Base-by-base conservation (phyloP, 2,888 invertebrate genomes). In the Xestia sexstrigata region DNA sequence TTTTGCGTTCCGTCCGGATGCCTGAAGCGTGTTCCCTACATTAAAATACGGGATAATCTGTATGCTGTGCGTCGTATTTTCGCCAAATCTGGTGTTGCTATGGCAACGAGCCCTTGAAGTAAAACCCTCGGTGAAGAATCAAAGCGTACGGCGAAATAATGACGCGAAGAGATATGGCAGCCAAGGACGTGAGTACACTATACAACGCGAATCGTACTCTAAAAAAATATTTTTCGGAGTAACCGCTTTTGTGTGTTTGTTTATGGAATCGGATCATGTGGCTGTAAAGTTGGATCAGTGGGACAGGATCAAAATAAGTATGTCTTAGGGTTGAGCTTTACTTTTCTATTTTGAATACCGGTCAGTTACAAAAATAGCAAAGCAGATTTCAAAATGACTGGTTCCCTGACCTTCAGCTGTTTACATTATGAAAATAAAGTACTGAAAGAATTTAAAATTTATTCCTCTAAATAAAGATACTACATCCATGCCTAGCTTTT, bases 71-170 rank as follows among this genome's bases (percentile, higher is more conserved):
- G 92, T 91, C 92, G 93, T 90, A 93, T 95, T 95, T 93, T 93
- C 93, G 91, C 86, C 89, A 93, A 95, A 95, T 94, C 95, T 90
- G 91, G 90, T 85, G 95, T 96, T 93, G 91, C 91, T 88, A 94
- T 95, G 91, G 79, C 92, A 87, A 93, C 95, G 89, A 89, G 91
- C 93, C 94, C 93, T 94, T 90, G 91, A 92, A 90, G 87, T 87
- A 88, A 81, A 91, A 90, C 92, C 94, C 91, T 76, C 84, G 89
- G 88, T 82, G 87, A 90, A 91, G 91, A 93, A 93, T 93, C 94
- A 93, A 91, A 92, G 93, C 92, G 91, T 90, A 92, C 93, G 91
- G 89, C 91, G 90, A 94, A 94, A 95, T 95, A 96, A 96, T 95
- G 95, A 95, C 92, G 91, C 89, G 89, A 91, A 90, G 93, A 95